phyloP scores from a whole-genome alignment of 2,888 invertebrate species.

The Mellilla xanthometata region DNA sequence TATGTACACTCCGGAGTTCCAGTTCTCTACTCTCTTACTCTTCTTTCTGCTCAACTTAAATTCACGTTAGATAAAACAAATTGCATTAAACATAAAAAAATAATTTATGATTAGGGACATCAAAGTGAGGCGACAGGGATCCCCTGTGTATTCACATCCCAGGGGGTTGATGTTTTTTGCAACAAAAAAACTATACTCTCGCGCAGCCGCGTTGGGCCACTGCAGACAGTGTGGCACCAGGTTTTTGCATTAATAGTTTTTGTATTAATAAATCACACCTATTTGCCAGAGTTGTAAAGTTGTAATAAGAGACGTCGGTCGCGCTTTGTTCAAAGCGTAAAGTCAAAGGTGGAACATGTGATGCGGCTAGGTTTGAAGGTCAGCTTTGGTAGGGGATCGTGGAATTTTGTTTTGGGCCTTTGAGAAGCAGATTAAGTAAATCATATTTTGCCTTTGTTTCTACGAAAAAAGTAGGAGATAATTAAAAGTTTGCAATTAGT shows the following conservation, averaged over 20 bases:
- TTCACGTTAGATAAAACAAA: too few relatives aligned
- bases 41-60: too few relatives aligned
- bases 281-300: conserved; percentile 31
- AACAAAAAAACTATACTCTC: conserved; percentile 53
- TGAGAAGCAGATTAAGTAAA: too few relatives aligned
- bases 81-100: conserved; percentile 32
- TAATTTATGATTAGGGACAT: conserved; percentile 53
- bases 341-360: conserved; percentile 11
- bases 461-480: too few relatives aligned
- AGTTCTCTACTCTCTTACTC: too few relatives aligned
- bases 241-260: conserved; percentile 57
- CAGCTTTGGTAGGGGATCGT: too few relatives aligned
- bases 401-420: too few relatives aligned
- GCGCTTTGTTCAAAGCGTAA: conserved; percentile 8
- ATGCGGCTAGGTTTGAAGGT: too few relatives aligned
- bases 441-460: too few relatives aligned
- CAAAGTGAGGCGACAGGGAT: conserved; percentile 58
- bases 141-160: conserved; percentile 51
- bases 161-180: conserved; percentile 59
- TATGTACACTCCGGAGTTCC: too few relatives aligned
- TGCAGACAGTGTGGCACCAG: conserved; percentile 70
- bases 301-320: conserved; percentile 17
- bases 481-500: too few relatives aligned
- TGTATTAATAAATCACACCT: conserved; percentile 52
- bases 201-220: conserved; percentile 40